Percentiles rank a stretch among this genome's conserved stretches.
Conservation (phyloP, 2,888 invertebrate species). For the Chrysolina oricalcia region DNA sequence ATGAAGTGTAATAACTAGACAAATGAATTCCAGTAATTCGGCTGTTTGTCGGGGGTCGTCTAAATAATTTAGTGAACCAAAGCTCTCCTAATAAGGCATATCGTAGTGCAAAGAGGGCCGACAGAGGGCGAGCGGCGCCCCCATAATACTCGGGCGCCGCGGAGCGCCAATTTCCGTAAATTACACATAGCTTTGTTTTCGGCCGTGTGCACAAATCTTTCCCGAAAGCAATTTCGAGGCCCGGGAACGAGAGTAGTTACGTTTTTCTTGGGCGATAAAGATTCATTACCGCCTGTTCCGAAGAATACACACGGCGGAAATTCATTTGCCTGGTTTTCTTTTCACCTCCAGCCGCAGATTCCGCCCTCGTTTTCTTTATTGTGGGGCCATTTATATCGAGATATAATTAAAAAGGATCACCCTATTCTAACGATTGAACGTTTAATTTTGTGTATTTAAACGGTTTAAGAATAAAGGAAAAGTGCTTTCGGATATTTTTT, state of each 20-base stretch:
- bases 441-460: not conserved
- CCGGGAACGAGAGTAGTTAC: constrained; percentile 68
- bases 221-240: constrained; percentile 72
- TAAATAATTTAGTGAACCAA: constrained; percentile 61
- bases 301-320: constrained; percentile 66
- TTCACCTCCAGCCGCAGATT: constrained; percentile 39
- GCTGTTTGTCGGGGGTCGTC: constrained; percentile 52
- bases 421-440: not conserved
- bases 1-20: constrained; percentile 57
- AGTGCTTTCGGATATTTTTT: too few relatives aligned
- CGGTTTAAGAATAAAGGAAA: not conserved
- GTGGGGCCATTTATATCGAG: constrained; percentile 40
- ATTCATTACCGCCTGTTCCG: constrained; percentile 70
- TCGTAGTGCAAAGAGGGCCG: constrained; percentile 58
- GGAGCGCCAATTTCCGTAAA: constrained; percentile 73
- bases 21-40: constrained; percentile 59
- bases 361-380: constrained; percentile 44
- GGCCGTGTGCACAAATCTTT: constrained; percentile 73
- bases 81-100: constrained; percentile 65
- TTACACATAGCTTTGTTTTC: constrained; percentile 75
- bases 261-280: constrained; percentile 73
- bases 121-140: constrained; percentile 42
- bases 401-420: constrained; percentile 3
- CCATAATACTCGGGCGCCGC: constrained; percentile 56
- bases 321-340: constrained; percentile 61